Evolutionary conservation across 2,888 invertebrate genomes (phyloP).

Genomic region (Erebia palarica): DNA sequence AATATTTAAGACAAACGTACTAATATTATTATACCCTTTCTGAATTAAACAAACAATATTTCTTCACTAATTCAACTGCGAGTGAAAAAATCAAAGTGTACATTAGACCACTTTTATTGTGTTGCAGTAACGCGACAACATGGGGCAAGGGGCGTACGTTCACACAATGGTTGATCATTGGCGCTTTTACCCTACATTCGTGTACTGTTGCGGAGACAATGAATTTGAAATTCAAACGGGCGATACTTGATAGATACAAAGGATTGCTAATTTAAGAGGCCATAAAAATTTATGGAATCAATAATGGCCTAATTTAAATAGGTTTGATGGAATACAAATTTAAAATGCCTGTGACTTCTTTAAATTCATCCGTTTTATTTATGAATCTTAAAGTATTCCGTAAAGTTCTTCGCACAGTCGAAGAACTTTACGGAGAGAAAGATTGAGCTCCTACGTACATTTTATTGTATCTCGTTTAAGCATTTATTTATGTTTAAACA

Average conservation of each 20-base stretch:
- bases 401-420: no score
- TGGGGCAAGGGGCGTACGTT: slow-evolving; percentile 58
- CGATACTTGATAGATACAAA: slow-evolving; percentile 18
- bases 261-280: slow-evolving; percentile 20
- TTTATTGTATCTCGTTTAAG: background rate
- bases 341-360: background rate
- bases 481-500: background rate
- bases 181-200: slow-evolving; percentile 61
- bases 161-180: slow-evolving; percentile 73
- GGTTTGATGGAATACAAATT: background rate
- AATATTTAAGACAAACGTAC: no score
- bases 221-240: slow-evolving; percentile 41
- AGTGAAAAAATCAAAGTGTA: background rate
- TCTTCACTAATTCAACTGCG: no score
- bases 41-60: no score
- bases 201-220: slow-evolving; percentile 42
- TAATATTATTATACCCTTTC: no score
- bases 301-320: background rate
- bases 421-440: no score
- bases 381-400: no score
- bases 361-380: background rate
- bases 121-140: slow-evolving; percentile 9
- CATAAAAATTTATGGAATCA: slow-evolving; percentile 17
- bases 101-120: slow-evolving; percentile 20
- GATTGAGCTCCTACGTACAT: background rate